Conservation (phyloP, 2,888 invertebrate species). For the Dynastes maya region DNA sequence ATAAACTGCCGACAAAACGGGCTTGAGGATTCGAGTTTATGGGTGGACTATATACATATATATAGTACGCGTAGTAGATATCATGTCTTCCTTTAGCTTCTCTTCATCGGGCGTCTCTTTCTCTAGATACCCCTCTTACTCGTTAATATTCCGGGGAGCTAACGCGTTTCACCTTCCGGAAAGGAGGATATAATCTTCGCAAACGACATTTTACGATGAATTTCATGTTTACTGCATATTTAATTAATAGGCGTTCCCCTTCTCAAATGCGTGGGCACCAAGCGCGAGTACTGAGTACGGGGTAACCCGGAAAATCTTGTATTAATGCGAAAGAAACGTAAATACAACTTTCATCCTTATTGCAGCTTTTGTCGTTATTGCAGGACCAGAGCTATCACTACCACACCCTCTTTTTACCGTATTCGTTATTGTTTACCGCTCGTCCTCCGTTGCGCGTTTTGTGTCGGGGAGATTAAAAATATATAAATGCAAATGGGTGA, state of each 20-base stretch:
- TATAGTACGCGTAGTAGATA: conserved; percentile 59
- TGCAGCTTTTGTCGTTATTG: not conserved
- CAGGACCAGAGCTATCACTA: conserved; percentile 1
- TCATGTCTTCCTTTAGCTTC: conserved; percentile 36
- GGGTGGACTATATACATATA: conserved; percentile 54
- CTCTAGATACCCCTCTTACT: conserved; percentile 51
- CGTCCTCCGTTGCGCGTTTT: conserved; percentile 45
- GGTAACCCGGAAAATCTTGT: conserved; percentile 20
- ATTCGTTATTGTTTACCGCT: conserved; percentile 54
- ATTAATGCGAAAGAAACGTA: not conserved
- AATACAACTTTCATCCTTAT: not conserved
- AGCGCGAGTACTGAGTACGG: conserved; percentile 49
- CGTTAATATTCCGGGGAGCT: conserved; percentile 65
- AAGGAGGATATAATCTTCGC: conserved; percentile 64
- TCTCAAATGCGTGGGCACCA: conserved; percentile 32
- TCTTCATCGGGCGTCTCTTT: conserved; percentile 47
- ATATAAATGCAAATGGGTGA: conserved; percentile 53
- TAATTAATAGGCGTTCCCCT: conserved; percentile 65
- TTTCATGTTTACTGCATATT: conserved; percentile 69
- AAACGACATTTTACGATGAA: conserved; percentile 64
- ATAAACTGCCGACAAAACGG: conserved; percentile 72
- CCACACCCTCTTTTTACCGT: conserved; percentile 33
- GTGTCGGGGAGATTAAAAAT: conserved; percentile 52
- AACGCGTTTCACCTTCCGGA: conserved; percentile 54
- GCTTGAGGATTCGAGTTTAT: conserved; percentile 70